phyloP scores from a whole-genome alignment of 2,888 invertebrate species.

The Lathronympha strigana region DNA sequence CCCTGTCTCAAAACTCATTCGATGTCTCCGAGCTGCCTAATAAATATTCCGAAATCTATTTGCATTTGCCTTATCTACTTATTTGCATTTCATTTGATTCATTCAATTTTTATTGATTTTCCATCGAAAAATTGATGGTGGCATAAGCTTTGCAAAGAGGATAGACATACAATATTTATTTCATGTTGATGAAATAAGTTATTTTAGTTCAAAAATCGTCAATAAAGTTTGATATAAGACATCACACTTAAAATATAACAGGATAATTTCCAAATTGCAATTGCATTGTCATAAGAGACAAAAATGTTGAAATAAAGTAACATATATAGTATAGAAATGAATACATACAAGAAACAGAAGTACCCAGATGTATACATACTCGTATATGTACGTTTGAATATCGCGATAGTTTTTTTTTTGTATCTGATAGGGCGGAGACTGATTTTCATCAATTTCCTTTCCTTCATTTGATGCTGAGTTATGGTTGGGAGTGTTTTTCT shows the following conservation, averaged over 20 bases:
- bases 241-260: too few relatives aligned
- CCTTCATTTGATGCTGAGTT: constrained; percentile 7
- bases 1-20: constrained; percentile 17
- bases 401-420: background rate
- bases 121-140: constrained; percentile 37
- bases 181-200: background rate
- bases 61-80: constrained; percentile 44
- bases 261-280: too few relatives aligned
- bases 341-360: too few relatives aligned
- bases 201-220: too few relatives aligned
- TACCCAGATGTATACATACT: too few relatives aligned
- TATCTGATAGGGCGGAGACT: background rate
- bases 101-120: constrained; percentile 45
- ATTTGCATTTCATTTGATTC: constrained; percentile 54
- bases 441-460: background rate
- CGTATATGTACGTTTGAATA: too few relatives aligned
- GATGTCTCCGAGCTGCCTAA: constrained; percentile 40
- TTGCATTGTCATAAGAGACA: too few relatives aligned
- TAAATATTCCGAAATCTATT: constrained; percentile 53
- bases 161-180: constrained; percentile 17
- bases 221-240: too few relatives aligned
- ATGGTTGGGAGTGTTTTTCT: background rate
- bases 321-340: too few relatives aligned
- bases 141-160: constrained; percentile 32
- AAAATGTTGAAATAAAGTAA: too few relatives aligned